Evolutionary conservation across 2,797 vertebrate genomes (phyloP).

Genomic region (Odontamblyopus rebecca): DNA sequence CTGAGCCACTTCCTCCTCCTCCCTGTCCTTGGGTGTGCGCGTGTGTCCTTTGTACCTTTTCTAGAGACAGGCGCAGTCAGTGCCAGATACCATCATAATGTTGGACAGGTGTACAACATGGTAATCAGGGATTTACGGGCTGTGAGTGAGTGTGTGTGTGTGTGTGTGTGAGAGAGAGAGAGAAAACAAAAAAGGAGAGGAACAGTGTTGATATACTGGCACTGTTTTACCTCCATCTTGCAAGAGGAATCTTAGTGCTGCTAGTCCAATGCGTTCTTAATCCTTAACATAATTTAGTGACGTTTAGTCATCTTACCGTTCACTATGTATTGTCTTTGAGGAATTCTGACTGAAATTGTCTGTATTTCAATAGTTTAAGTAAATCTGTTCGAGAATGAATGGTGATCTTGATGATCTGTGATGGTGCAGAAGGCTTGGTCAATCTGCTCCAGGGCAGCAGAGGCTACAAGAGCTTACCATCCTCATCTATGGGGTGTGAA

Average conservation of each 20-base stretch:
- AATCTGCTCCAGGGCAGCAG: not conserved
- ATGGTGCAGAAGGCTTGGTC: not conserved
- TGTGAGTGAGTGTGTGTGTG: slow-evolving; percentile 15
- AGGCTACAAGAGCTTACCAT: not conserved
- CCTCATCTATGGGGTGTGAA: not conserved
- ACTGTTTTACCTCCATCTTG: slow-evolving; percentile 10
- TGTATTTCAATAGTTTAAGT: not conserved
- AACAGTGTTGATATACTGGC: not conserved
- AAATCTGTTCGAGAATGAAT: no score
- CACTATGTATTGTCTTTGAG: not conserved
- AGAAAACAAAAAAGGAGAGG: slow-evolving; percentile 20
- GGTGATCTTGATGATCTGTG: no score
- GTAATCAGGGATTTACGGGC: slow-evolving; percentile 71
- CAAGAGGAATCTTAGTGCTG: not conserved
- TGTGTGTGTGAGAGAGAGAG: slow-evolving; percentile 3
- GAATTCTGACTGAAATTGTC: not conserved
- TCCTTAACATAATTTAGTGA: slow-evolving; percentile 5
- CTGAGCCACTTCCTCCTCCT: slow-evolving; percentile 8
- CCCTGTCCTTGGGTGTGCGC: slow-evolving; percentile 27
- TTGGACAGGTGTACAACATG: slow-evolving; percentile 74
- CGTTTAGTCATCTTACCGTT: not conserved
- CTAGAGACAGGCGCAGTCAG: slow-evolving; percentile 52
- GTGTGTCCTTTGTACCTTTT: slow-evolving; percentile 56
- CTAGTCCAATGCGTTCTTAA: not conserved
- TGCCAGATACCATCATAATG: slow-evolving; percentile 75